Evolutionary conservation across 2,888 invertebrate genomes (phyloP).

Genomic region (Zygaena filipendulae): DNA sequence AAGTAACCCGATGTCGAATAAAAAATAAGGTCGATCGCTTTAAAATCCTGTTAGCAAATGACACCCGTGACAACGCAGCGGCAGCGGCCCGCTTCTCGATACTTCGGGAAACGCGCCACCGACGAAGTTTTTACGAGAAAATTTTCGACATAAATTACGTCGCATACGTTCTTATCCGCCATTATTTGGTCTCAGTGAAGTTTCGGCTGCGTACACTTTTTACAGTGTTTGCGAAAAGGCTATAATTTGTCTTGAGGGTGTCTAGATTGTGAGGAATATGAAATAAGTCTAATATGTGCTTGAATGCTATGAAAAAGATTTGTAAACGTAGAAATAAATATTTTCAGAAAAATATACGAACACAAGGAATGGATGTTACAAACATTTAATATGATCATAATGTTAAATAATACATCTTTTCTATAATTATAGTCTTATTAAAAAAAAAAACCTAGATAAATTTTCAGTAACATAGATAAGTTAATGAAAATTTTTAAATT

Average conservation of each 20-base stretch:
- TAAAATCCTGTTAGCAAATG: constrained; percentile 38
- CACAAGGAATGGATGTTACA: no score
- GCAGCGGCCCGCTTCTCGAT: constrained; percentile 24
- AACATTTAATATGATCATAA: no score
- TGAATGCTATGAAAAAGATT: no score
- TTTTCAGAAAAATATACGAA: no score
- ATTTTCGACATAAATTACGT: constrained; percentile 57
- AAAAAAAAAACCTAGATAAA: no score
- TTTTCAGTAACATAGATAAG: no score
- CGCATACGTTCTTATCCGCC: constrained; percentile 50
- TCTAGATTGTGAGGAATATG: constrained; percentile 15
- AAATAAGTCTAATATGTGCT: no score
- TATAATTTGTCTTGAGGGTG: constrained; percentile 36
- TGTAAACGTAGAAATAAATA: no score
- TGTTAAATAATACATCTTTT: no score
- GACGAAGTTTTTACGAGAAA: constrained; percentile 46
- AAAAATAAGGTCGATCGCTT: constrained; percentile 35
- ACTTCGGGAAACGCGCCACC: constrained; percentile 32
- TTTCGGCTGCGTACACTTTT: constrained; percentile 43
- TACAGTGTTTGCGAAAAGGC: constrained; percentile 39
- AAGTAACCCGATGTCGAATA: no score
- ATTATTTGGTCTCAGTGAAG: constrained; percentile 49
- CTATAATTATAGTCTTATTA: no score
- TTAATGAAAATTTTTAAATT: no score
- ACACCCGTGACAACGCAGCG: constrained; percentile 29